Conservation (phyloP, 1,140 invertebrate genomes). For the Bursaphelenchus mucronatus region DNA sequence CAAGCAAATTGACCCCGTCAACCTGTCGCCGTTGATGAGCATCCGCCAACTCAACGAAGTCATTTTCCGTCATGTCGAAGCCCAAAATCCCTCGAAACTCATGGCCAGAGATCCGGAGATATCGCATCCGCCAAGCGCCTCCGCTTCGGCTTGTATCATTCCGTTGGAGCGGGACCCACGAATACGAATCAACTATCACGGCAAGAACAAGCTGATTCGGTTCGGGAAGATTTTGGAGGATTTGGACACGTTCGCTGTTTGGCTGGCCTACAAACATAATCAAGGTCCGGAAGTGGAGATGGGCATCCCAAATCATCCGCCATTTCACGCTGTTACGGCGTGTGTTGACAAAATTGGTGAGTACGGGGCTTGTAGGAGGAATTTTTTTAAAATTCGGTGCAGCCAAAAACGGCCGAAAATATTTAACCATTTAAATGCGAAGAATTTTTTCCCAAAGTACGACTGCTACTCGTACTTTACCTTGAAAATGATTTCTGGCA, state of each 20-base stretch:
- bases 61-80: slow-evolving; percentile 25
- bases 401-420: too few species aligned
- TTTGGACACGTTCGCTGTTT: slow-evolving; percentile 73
- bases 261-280: slow-evolving; percentile 71
- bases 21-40: slow-evolving; percentile 16
- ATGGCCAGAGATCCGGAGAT: too few species aligned
- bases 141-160: slow-evolving; percentile 70
- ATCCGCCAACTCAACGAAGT: slow-evolving; percentile 37
- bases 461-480: too few species aligned
- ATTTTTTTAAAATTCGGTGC: too few species aligned
- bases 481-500: too few species aligned
- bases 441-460: too few species aligned
- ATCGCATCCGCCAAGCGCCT: slow-evolving; percentile 48
- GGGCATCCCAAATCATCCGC: slow-evolving; percentile 62
- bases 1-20: slow-evolving; percentile 19
- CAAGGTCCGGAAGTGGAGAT: slow-evolving; percentile 62
- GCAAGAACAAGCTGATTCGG: slow-evolving; percentile 68
- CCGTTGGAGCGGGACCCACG: slow-evolving; percentile 68
- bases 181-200: slow-evolving; percentile 71
- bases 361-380: too few species aligned
- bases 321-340: slow-evolving; percentile 73
- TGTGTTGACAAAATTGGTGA: slow-evolving; percentile 70
- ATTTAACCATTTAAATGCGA: too few species aligned
- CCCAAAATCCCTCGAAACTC: background rate
- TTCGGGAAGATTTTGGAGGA: slow-evolving; percentile 74